Conservation (phyloP, 2,888 invertebrate species). For the Pterobdella sp. region DNA sequence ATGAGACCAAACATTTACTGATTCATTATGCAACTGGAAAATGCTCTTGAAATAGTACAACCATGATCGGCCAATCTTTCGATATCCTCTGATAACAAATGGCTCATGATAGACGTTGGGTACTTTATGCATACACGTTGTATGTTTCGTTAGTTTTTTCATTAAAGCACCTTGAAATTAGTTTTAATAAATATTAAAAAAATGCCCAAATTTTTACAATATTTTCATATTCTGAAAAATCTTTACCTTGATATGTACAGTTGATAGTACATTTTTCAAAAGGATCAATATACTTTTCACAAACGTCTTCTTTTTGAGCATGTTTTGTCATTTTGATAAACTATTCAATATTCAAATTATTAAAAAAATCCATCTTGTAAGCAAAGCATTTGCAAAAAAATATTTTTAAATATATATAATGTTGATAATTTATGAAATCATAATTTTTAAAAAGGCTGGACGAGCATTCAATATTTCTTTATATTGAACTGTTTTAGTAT, state of each 20-base stretch:
- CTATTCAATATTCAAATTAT: neutral
- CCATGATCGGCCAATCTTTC: slow-evolving; percentile 48
- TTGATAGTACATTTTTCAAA: neutral
- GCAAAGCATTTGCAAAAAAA: neutral
- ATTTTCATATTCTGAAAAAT: neutral
- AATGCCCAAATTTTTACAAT: neutral
- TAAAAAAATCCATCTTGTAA: neutral
- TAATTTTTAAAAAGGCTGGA: neutral
- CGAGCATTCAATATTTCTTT: no score
- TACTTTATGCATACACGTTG: slow-evolving; percentile 40
- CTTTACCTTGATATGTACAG: neutral
- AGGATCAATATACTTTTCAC: neutral
- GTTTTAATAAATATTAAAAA: neutral
- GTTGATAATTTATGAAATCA: slow-evolving; percentile 3
- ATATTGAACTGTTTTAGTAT: no score
- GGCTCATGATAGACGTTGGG: slow-evolving; percentile 48
- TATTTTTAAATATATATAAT: neutral
- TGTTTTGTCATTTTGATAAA: neutral
- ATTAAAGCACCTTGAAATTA: slow-evolving; percentile 15
- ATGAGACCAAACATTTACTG: slow-evolving; percentile 50
- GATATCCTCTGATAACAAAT: slow-evolving; percentile 47
- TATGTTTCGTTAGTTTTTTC: slow-evolving; percentile 21
- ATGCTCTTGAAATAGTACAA: slow-evolving; percentile 45
- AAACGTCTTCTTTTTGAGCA: neutral
- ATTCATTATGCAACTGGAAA: slow-evolving; percentile 49